Evolutionary conservation across 2,888 invertebrate genomes (phyloP), one percentile per base, ranked within the genome.

Genomic region (Platycheirus albimanus): DNA sequence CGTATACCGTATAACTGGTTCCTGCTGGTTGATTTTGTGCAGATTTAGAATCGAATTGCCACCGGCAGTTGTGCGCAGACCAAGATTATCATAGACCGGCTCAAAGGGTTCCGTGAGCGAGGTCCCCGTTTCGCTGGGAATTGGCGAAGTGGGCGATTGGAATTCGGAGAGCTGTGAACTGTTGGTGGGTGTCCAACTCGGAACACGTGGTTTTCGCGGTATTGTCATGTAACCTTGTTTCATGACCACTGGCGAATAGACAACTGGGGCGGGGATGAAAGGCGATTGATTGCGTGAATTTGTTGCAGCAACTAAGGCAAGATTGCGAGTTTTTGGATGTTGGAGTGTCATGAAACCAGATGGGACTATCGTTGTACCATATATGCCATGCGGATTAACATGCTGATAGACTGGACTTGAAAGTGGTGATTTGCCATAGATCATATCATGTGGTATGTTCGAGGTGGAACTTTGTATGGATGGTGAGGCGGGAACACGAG

Each of bases 191-290:
- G 94, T 95, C 95, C 96, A 96, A 88, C 96, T 96, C 1, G 95
- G 95, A 0, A 96, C 95, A 84, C 97, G 92, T 0, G 96, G 96
- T 87, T 96, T 92, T 85, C 97, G 92, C 0, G 97, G 97, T 78
- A 97, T 96, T 13, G 97, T 97, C 47, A 96, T 96, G 89, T 96
- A 97, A 10, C 96, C 96, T 88, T 95, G 95, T 84, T 95, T 93
- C 89, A 91, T 89, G 1, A 91, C 88, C 19, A 91, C 89, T 4
- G 91, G 90, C 3, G 95, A 94, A 20, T 94, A 93, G 43, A 95
- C 92, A 5, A 95, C 93, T 28, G 95, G 94, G 6, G 94, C 93
- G 5, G 94, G 93, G 30, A 94, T 93, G 86, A 95, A 95, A 0
- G 95, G 95, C n/a, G 95, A 95, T 83, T 95, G 95, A 30, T 95